Conservation (phyloP, 2,797 vertebrate genomes). For the Chaenodraco wilsoni region DNA sequence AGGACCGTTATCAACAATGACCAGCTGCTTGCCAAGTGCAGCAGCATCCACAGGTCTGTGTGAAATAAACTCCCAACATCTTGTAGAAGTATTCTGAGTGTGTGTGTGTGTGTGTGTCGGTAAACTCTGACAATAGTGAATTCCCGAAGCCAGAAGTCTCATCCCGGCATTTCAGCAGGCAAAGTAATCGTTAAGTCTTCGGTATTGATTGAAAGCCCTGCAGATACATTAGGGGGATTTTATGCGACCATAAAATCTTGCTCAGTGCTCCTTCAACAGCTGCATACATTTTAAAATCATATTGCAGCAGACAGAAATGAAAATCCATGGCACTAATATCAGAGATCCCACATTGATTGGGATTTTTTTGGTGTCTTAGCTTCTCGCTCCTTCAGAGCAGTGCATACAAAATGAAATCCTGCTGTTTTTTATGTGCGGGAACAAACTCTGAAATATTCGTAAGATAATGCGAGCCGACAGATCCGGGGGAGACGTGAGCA, state of each 20-base stretch:
- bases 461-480: constrained; percentile 64
- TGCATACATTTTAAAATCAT: constrained; percentile 22
- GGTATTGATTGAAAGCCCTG: constrained; percentile 36
- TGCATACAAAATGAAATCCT: constrained; percentile 39
- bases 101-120: not conserved
- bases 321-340: constrained; percentile 48
- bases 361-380: constrained; percentile 23
- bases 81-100: constrained; percentile 18
- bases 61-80: constrained; percentile 20
- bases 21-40: constrained; percentile 22
- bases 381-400: constrained; percentile 30
- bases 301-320: constrained; percentile 29
- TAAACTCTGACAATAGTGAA: not conserved
- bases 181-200: constrained; percentile 23
- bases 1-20: constrained; percentile 33
- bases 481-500: constrained; percentile 52
- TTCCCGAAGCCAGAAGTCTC: not conserved
- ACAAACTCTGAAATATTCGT: constrained; percentile 63
- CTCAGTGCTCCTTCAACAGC: constrained; percentile 19
- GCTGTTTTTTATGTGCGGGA: constrained; percentile 50
- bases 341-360: constrained; percentile 29
- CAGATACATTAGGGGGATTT: constrained; percentile 32
- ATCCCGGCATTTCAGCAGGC: constrained; percentile 21
- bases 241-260: constrained; percentile 38
- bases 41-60: constrained; percentile 18